These are phyloP conservation scores for Bemisia tabaci DNA, from an alignment of 1,140 invertebrate genomes.

Conservation along the genomic window DNA sequence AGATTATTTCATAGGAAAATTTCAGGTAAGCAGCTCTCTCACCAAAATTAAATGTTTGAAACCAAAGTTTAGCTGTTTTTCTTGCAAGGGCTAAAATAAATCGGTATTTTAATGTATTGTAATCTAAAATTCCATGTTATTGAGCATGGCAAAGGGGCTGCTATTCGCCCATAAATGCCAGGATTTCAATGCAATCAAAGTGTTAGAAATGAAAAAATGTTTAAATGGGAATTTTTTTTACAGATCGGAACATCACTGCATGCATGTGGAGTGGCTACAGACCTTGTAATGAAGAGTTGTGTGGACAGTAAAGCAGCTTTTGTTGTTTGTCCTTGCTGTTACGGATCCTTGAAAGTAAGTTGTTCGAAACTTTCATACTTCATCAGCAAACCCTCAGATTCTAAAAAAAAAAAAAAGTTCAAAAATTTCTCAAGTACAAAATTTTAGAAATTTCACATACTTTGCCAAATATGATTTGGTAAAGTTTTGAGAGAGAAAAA, in stretches of 20 bases:
- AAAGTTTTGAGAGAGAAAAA: too few relatives aligned
- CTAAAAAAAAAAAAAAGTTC: too few relatives aligned
- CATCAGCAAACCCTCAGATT: background rate
- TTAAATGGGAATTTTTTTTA: too few relatives aligned
- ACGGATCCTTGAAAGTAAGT: constrained; percentile 59
- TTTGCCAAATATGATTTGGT: background rate
- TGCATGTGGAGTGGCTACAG: constrained; percentile 88
- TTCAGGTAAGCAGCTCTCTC: constrained; percentile 26
- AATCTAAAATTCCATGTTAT: background rate
- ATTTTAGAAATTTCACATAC: background rate
- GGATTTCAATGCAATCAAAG: too few relatives aligned
- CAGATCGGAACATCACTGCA: constrained; percentile 67
- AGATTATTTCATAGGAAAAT: constrained; percentile 62
- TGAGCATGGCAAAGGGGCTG: too few relatives aligned
- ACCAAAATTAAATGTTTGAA: too few relatives aligned
- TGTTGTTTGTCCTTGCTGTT: constrained; percentile 88
- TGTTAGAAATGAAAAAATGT: too few relatives aligned
- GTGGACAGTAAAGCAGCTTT: constrained; percentile 60
- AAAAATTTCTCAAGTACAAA: background rate
- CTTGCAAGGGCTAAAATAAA: background rate
- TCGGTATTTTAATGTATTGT: constrained; percentile 3
- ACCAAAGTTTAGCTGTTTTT: background rate
- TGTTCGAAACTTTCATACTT: background rate
- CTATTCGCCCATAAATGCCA: too few relatives aligned
- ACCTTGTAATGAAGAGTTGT: constrained; percentile 79